A percentile compares a stretch with the other conserved stretches of the same genome.
Conservation (phyloP, 2,113 vertebrate species). For the Athene cunicularia region DNA sequence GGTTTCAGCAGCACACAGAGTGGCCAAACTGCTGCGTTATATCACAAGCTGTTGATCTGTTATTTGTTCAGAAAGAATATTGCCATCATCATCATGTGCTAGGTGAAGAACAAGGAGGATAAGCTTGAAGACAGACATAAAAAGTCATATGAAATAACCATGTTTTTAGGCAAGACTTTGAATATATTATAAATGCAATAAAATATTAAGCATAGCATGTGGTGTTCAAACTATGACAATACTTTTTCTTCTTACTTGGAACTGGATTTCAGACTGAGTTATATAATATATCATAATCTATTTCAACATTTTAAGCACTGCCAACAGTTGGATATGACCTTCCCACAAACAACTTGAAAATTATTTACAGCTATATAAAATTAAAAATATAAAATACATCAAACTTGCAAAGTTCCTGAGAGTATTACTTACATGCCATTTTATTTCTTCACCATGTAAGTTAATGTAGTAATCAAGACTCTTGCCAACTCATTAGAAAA, state of each 20-base stretch:
- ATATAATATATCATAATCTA: not conserved
- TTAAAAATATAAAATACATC: not conserved
- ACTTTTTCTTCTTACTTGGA: not conserved
- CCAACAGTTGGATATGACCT: not conserved
- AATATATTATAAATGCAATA: not conserved
- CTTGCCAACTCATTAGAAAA: not conserved
- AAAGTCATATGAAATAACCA: not conserved
- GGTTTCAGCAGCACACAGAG: not conserved
- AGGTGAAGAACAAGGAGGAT: not conserved
- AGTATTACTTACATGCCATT: not conserved
- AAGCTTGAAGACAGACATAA: not conserved
- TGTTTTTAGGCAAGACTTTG: not conserved
- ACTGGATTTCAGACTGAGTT: not conserved
- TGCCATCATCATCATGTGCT: not conserved
- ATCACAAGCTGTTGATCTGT: not conserved
- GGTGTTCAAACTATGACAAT: not conserved
- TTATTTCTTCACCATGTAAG: not conserved
- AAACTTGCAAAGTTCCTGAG: not conserved
- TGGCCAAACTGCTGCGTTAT: not conserved
- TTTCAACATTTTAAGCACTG: not conserved
- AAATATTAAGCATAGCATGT: not conserved
- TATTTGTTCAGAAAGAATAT: not conserved
- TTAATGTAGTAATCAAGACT: not conserved
- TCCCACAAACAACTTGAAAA: not conserved
- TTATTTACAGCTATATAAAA: not conserved